Percentiles rank a stretch among this genome's conserved stretches.
These are phyloP conservation scores for Gorsachius goisagi DNA, from an alignment of 2,113 vertebrate genomes.

Conservation along the genomic window DNA sequence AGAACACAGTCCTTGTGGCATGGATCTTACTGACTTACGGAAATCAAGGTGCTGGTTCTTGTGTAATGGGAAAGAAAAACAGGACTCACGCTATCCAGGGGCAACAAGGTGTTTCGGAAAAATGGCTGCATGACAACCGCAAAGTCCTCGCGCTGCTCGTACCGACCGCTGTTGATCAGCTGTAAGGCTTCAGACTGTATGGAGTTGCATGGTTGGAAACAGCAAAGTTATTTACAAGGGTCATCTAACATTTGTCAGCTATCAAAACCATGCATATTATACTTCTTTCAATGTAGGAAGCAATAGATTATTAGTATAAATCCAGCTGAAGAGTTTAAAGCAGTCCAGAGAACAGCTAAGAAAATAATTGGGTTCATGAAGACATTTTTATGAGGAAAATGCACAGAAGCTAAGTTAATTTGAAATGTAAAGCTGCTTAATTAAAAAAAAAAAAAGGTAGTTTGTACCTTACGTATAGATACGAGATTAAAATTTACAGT, in stretches of 20 bases:
- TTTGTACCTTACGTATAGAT: background rate
- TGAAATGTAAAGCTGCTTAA: background rate
- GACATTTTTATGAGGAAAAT: background rate
- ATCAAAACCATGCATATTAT: background rate
- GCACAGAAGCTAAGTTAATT: background rate
- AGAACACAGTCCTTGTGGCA: background rate
- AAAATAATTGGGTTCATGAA: background rate
- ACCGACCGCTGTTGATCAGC: constrained; percentile 70
- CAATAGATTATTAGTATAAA: background rate
- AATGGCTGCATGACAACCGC: constrained; percentile 84
- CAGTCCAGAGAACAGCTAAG: background rate
- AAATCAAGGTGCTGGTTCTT: background rate
- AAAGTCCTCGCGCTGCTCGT: constrained; percentile 83
- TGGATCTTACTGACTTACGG: background rate
- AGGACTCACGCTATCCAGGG: constrained; percentile 77
- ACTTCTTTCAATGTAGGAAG: background rate
- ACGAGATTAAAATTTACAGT: background rate
- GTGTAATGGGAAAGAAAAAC: background rate
- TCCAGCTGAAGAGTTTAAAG: background rate
- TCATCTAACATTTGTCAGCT: background rate
- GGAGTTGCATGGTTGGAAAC: background rate
- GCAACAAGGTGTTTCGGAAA: constrained; percentile 80
- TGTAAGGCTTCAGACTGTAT: constrained; percentile 9
- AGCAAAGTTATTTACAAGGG: background rate
- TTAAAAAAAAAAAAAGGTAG: background rate